These are phyloP conservation scores for Pogona vitticeps DNA, from an alignment of 2,113 vertebrate species.

Conservation along the genomic window DNA sequence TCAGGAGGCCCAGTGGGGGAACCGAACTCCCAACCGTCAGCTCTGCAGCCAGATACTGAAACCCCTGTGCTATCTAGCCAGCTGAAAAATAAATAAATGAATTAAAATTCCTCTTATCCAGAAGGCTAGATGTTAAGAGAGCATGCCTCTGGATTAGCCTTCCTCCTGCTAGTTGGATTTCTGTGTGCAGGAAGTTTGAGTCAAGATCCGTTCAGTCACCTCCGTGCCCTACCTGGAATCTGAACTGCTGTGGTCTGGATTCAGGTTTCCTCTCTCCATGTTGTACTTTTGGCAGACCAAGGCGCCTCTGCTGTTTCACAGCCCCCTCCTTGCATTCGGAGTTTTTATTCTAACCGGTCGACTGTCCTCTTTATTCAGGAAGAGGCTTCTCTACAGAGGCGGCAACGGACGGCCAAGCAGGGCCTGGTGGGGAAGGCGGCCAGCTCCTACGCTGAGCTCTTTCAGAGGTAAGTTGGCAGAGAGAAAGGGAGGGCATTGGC, in stretches of 20 bases:
- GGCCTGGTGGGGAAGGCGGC: slow-evolving; percentile 79
- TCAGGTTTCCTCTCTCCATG: not conserved
- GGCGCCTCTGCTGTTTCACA: not conserved
- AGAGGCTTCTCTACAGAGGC: slow-evolving; percentile 79
- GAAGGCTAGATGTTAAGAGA: not conserved
- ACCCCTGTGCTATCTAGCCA: too few relatives aligned
- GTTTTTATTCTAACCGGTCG: not conserved
- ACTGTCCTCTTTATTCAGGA: slow-evolving; percentile 73
- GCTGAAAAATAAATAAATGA: too few relatives aligned
- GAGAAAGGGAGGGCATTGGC: not conserved
- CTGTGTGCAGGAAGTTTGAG: not conserved
- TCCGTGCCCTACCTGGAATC: too few relatives aligned
- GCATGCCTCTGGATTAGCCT: not conserved
- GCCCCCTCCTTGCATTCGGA: not conserved
- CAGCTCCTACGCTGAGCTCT: slow-evolving; percentile 73
- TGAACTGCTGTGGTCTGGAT: not conserved
- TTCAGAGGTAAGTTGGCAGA: slow-evolving; percentile 78
- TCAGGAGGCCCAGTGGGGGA: too few relatives aligned
- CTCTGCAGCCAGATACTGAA: too few relatives aligned
- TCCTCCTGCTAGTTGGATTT: too few relatives aligned
- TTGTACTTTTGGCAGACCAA: not conserved
- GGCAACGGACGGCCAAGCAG: slow-evolving; percentile 72
- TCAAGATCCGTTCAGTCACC: rapidly evolving
- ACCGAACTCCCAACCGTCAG: too few relatives aligned
- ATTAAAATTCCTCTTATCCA: not conserved